Base-by-base conservation (phyloP, 2,888 invertebrate species). In the Lasius fuliginosus region DNA sequence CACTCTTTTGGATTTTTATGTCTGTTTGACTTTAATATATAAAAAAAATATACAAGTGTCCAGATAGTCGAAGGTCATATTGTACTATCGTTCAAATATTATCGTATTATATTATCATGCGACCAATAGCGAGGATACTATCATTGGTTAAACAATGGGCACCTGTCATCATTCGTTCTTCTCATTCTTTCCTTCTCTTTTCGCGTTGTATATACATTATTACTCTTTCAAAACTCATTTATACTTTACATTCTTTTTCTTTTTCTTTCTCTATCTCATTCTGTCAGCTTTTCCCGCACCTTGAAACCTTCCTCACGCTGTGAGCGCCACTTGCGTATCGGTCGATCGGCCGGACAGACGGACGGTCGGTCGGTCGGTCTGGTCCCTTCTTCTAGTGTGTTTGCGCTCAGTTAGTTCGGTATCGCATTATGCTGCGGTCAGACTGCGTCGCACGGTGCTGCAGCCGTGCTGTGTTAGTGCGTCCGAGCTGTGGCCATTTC, bases 361-460 rank as follows among this genome's bases (percentile, higher is more conserved):
- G 23, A 36, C 33, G 53, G 36, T 53, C 8, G 53, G 71, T 53
- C 69, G 69, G 68, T 18, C 84, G 86, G 75, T 83, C 62, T 79
- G 77, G 40, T 79, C 82, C 85, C 86, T 84, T 81, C 76, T 85
- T 84, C 82, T 83, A 65, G 84, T 84, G 83, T 86, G 85, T 90
- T 90, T 87, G 89, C 84, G 86, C 86, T 84, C 88, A 88, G 90
- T 91, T 86, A 86, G 89, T 77, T 88, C 89, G 89, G 91, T 90
- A 90, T 91, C 91, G 91, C 90, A 92, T 92, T 90, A 93, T 92
- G 91, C 87, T 87, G 86, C 90, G 87, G 87, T 89, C 87, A 87
- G 84, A 86, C 42, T 42, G 83, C 42, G 73, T 53, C 60, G 83
- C 79, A 75, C 76, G 67, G 53, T 82, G 71, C 64, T 49, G 40